Evolutionary conservation across 2,113 vertebrate species (phyloP), one percentile per base, ranked within the genome.

Genomic region (Tenrec ecaudatus): DNA sequence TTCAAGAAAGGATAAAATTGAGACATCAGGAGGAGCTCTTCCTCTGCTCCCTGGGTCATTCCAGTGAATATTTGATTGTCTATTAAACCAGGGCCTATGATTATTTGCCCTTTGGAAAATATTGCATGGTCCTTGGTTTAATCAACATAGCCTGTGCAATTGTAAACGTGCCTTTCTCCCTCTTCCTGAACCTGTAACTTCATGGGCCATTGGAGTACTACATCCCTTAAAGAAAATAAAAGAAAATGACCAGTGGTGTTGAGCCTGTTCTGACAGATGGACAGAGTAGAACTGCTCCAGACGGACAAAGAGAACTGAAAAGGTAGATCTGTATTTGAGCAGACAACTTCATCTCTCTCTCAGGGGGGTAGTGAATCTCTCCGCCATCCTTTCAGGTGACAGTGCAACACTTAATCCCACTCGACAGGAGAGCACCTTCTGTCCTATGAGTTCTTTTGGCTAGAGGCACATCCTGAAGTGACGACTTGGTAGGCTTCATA

Each of bases 1-100:
- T 95, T 88, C 75, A 91, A 75, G 88, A 53, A 92, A 94, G 94
- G 89, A 85, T 92, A 90, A 89, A 58, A 95, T 92, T 87, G 58
- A 94, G 38, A 43, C 66, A 94, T 33, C 62, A 25, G 60, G 27
- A 93, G 47, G 47, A 88, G 79, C 53, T 38, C 75, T 29, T 79
- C 81, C 11, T 64, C n/a, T 71, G 25, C 60, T 40, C 4, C 15
- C 73, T 36, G 57, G 43, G 58, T 40, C 4, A 86, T 60, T 81
- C 31, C 66, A 69, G 27, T 27, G 82, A 83, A 57, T 38, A 85
- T 86, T 29, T 0, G 10, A 84, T 68, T 85, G 33, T 77, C 68
- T 84, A 93, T 91, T 91, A 66, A 95, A 86, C 11, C 23, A 86
- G 62, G 82, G 47, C 53, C 66, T 33, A 23, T 2, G 2, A 84